Conservation (phyloP, 2,888 invertebrate species). For the Xestia ashworthii region DNA sequence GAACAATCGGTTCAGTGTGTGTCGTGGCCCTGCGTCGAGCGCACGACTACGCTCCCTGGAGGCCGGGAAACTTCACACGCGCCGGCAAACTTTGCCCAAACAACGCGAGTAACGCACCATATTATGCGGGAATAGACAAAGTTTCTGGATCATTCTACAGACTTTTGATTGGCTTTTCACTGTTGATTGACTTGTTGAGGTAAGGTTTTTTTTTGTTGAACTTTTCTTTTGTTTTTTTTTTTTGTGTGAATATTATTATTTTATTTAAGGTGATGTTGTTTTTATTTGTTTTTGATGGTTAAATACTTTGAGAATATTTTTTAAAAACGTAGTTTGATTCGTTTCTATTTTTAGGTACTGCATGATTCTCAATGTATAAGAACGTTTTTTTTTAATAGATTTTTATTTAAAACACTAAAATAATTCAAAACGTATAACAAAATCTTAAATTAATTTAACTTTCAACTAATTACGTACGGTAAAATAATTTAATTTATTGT, state of each 20-base stretch:
- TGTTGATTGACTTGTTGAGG: constrained; percentile 57
- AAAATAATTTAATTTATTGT: constrained; percentile 21
- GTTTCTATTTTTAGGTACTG: neutral
- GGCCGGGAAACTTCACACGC: constrained; percentile 79
- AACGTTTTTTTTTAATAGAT: neutral
- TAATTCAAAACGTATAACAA: too few relatives aligned
- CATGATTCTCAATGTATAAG: neutral
- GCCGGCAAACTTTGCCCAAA: constrained; percentile 69
- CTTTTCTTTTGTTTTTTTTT: neutral
- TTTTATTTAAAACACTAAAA: neutral
- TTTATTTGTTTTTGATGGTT: neutral
- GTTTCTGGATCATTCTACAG: constrained; percentile 46
- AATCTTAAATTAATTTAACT: neutral
- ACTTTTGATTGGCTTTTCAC: constrained; percentile 60
- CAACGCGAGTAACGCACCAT: constrained; percentile 50
- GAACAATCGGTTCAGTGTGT: constrained; percentile 88
- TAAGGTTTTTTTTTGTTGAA: constrained; percentile 44
- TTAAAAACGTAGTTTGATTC: too few relatives aligned
- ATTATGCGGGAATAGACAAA: constrained; percentile 44
- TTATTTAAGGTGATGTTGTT: neutral
- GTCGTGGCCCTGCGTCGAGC: constrained; percentile 79
- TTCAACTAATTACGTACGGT: neutral
- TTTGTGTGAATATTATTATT: neutral
- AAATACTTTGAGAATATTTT: neutral
- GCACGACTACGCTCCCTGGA: constrained; percentile 77